Conservation (phyloP, 2,113 vertebrate species). For the Perognathus longimembris region DNA sequence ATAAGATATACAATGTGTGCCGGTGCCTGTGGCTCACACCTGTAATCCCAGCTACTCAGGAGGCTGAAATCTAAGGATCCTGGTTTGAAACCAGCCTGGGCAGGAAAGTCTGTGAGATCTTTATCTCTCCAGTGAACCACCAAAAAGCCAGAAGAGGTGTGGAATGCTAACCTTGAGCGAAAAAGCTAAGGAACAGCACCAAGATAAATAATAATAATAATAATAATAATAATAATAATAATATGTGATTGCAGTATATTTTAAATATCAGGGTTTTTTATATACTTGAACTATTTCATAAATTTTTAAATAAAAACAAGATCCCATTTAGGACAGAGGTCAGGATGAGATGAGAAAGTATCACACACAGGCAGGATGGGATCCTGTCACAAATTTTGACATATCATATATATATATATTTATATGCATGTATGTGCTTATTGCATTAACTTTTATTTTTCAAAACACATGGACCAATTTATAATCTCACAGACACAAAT, state of each 20-base stretch:
- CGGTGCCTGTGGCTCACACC: no score
- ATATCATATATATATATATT: no score
- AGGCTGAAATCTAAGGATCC: no score
- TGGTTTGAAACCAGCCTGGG: no score
- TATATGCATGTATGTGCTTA: rapidly evolving
- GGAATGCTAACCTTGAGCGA: not conserved
- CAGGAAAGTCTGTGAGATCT: no score
- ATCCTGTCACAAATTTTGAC: not conserved
- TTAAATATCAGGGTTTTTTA: not conserved
- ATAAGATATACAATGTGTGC: no score
- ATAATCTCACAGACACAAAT: not conserved
- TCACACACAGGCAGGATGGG: not conserved
- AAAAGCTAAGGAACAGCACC: not conserved
- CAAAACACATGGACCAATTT: not conserved
- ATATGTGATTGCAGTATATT: not conserved
- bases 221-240: not conserved
- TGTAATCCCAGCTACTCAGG: no score
- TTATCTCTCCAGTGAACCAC: no score
- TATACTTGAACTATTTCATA: not conserved
- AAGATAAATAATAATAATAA: not conserved
- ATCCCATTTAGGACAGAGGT: not conserved
- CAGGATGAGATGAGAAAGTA: not conserved
- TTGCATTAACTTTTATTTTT: not conserved
- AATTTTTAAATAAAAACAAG: not conserved
- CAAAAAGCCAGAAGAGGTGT: no score